Evolutionary conservation across 1,140 invertebrate species (phyloP).

Genomic region (Achatina immaculata): DNA sequence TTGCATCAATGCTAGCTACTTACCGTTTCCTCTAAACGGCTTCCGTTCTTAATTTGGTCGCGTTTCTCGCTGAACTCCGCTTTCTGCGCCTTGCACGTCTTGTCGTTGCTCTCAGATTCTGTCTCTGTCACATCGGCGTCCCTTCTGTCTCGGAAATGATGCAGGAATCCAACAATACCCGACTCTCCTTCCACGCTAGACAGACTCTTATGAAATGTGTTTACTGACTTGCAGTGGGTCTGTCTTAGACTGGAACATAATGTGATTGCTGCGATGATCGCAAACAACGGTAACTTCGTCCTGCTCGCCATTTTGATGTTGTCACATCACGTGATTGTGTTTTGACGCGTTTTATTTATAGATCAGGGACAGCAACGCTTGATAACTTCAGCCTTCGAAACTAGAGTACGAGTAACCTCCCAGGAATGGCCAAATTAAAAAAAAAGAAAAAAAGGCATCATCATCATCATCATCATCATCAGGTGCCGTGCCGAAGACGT

Average conservation of each 20-base stretch:
- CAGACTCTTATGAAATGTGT: not conserved
- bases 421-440: too few relatives aligned
- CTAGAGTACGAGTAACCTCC: too few relatives aligned
- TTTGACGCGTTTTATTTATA: not conserved
- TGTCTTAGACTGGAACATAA: not conserved
- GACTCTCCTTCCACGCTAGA: not conserved
- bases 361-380: too few relatives aligned
- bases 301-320: not conserved
- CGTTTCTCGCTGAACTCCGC: constrained; percentile 5
- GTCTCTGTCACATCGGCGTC: constrained; percentile 3
- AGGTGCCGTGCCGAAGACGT: too few relatives aligned
- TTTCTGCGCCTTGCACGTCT: constrained; percentile 26
- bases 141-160: not conserved
- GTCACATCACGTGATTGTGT: constrained; percentile 6
- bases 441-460: too few relatives aligned
- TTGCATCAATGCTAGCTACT: too few relatives aligned
- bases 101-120: constrained; percentile 27
- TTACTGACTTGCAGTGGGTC: not conserved
- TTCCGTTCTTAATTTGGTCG: constrained; percentile 7
- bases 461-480: too few relatives aligned
- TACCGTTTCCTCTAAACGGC: constrained; percentile 41
- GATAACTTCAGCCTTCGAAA: too few relatives aligned
- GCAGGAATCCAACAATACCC: not conserved
- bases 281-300: not conserved
- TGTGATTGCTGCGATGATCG: not conserved